Conservation (phyloP, 2,113 vertebrate species). For the Syngnathus typhle region DNA sequence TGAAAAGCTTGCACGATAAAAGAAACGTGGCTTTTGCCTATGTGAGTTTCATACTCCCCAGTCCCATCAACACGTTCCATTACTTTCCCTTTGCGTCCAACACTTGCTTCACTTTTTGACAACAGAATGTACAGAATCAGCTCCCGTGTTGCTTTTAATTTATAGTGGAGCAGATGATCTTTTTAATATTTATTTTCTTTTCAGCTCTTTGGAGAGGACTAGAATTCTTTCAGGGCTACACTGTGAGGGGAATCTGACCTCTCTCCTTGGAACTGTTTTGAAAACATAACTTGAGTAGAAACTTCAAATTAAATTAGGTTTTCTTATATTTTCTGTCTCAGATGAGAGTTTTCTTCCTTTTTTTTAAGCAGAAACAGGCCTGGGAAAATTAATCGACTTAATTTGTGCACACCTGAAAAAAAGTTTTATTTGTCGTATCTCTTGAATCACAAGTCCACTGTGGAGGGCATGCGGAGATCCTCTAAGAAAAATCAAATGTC, state of each 20-base stretch:
- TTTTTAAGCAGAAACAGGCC: slow-evolving; percentile 22
- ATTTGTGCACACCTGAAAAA: slow-evolving; percentile 22
- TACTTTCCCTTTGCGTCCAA: slow-evolving; percentile 13
- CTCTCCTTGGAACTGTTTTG: slow-evolving; percentile 3
- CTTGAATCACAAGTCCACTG: not conserved
- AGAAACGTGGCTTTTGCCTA: slow-evolving; percentile 9
- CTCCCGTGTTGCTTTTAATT: slow-evolving; percentile 20
- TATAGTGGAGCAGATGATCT: slow-evolving; percentile 6
- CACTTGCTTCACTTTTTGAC: slow-evolving; percentile 9
- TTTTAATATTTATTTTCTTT: slow-evolving; percentile 18
- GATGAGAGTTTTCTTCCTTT: not conserved
- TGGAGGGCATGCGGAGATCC: too few relatives aligned
- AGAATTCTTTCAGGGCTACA: slow-evolving; percentile 4
- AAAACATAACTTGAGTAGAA: slow-evolving; percentile 12
- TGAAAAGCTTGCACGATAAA: slow-evolving; percentile 13
- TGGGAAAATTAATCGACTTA: slow-evolving; percentile 11
- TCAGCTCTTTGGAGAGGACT: slow-evolving; percentile 4
- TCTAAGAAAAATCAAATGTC: too few relatives aligned
- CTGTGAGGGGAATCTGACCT: slow-evolving; percentile 6
- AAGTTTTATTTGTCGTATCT: slow-evolving; percentile 11
- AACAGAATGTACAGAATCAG: slow-evolving; percentile 30
- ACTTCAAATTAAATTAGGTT: slow-evolving; percentile 1
- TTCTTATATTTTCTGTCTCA: not conserved
- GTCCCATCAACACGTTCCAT: slow-evolving; percentile 7
- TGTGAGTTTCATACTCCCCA: not conserved